Percentiles rank a stretch among this genome's conserved stretches.
phyloP scores from a whole-genome alignment of 2,888 invertebrate genomes.

The Carcina quercana region DNA sequence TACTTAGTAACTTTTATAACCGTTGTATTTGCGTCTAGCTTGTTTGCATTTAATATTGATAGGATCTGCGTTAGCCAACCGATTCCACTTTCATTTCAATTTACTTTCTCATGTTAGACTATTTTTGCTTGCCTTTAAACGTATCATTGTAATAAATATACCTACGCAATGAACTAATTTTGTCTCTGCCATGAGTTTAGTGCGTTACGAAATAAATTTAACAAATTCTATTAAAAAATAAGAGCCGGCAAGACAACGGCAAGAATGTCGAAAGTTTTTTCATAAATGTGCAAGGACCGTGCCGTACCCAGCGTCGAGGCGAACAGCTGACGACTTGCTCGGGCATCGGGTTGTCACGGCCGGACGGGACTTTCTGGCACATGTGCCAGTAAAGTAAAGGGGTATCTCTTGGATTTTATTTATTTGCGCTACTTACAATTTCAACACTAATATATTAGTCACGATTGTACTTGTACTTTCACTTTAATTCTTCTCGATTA shows the following conservation, averaged over 20 bases:
- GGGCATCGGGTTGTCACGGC: constrained; percentile 42
- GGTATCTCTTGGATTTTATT: constrained; percentile 57
- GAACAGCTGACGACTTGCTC: constrained; percentile 65
- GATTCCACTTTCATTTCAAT: too few species aligned
- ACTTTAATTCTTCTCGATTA: too few species aligned
- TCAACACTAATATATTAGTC: too few species aligned
- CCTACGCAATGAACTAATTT: too few species aligned
- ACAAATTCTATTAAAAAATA: too few species aligned
- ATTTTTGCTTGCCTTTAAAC: too few species aligned
- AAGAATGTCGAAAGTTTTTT: constrained; percentile 67
- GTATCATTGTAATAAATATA: too few species aligned
- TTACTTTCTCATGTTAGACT: too few species aligned
- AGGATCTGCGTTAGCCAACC: too few species aligned
- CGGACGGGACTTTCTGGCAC: constrained; percentile 56
- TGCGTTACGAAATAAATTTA: constrained; percentile 36
- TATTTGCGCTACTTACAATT: too few species aligned
- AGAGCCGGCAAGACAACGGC: constrained; percentile 47
- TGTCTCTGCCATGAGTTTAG: too few species aligned
- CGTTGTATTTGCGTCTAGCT: constrained; percentile 34
- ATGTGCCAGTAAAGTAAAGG: constrained; percentile 65
- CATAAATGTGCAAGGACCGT: constrained; percentile 63
- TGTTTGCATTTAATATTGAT: constrained; percentile 16
- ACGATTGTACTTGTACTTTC: too few species aligned
- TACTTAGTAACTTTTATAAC: constrained; percentile 65
- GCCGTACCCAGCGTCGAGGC: constrained; percentile 23